Evolutionary conservation across 2,113 vertebrate genomes (phyloP).

Genomic region (Odocoileus hemionus): DNA sequence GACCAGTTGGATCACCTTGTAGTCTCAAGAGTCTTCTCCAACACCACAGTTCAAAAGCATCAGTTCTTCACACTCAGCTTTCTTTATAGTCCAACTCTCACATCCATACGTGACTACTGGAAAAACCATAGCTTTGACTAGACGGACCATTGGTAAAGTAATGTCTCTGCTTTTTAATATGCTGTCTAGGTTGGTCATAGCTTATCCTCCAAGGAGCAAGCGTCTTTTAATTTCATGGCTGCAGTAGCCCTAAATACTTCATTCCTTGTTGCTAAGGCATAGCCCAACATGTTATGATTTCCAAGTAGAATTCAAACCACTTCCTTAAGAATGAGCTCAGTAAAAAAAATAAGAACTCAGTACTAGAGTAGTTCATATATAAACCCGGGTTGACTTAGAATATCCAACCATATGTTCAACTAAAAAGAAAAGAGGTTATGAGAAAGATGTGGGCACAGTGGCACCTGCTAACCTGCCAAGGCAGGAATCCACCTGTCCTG

Average conservation of each 20-base stretch:
- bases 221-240: background rate
- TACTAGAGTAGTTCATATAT: background rate
- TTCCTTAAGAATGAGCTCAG: background rate
- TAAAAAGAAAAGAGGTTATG: background rate
- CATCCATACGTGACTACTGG: background rate
- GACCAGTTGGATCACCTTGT: background rate
- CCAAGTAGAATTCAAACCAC: slow-evolving; percentile 3
- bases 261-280: background rate
- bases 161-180: background rate
- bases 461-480: background rate
- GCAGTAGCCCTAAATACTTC: background rate
- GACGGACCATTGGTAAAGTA: background rate
- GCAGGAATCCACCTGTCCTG: background rate
- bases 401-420: background rate
- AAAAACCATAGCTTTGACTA: background rate
- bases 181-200: background rate
- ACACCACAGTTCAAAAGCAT: background rate
- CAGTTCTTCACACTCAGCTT: background rate
- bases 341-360: background rate
- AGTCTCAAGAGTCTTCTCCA: background rate
- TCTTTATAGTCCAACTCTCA: background rate
- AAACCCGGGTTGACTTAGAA: background rate
- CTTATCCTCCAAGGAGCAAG: background rate
- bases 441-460: background rate
- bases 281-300: background rate